These are phyloP conservation scores for Amphiprion percula DNA, from an alignment of 2,113 vertebrate species.

Conservation along the genomic window DNA sequence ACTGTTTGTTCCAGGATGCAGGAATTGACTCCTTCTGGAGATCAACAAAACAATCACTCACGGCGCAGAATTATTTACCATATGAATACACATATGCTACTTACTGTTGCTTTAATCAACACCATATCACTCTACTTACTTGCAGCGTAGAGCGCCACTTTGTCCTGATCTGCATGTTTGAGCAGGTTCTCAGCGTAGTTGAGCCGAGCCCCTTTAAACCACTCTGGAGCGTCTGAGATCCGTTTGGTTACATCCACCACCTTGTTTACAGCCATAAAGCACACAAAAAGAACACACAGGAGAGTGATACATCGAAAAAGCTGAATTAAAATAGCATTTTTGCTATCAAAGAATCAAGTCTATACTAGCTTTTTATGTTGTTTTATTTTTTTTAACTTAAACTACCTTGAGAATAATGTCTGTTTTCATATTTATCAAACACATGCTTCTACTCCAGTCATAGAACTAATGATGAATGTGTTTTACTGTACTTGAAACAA, in stretches of 20 bases:
- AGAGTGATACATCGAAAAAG: constrained; percentile 1
- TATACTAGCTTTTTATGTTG: background rate
- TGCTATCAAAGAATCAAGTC: no score
- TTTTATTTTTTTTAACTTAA: background rate
- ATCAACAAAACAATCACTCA: background rate
- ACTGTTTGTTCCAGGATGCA: background rate
- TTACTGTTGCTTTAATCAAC: background rate
- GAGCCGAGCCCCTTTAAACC: constrained; percentile 93
- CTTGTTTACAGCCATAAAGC: constrained; percentile 72
- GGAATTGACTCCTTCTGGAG: background rate
- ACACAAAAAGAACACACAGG: constrained; percentile 19
- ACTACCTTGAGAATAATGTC: background rate
- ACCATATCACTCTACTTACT: constrained; percentile 82
- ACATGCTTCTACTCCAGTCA: background rate
- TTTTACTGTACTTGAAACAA: background rate
- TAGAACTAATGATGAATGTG: background rate
- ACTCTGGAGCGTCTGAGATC: constrained; percentile 92
- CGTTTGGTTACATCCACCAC: constrained; percentile 91
- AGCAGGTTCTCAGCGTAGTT: constrained; percentile 98
- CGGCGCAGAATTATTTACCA: background rate
- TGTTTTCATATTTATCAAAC: background rate
- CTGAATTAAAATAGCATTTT: no score
- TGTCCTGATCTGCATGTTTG: constrained; percentile 91
- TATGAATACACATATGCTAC: background rate
- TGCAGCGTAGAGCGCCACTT: constrained; percentile 92